These are phyloP conservation scores for Brachystomella parvula DNA, from an alignment of 1,140 invertebrate species.

Conservation along the genomic window DNA sequence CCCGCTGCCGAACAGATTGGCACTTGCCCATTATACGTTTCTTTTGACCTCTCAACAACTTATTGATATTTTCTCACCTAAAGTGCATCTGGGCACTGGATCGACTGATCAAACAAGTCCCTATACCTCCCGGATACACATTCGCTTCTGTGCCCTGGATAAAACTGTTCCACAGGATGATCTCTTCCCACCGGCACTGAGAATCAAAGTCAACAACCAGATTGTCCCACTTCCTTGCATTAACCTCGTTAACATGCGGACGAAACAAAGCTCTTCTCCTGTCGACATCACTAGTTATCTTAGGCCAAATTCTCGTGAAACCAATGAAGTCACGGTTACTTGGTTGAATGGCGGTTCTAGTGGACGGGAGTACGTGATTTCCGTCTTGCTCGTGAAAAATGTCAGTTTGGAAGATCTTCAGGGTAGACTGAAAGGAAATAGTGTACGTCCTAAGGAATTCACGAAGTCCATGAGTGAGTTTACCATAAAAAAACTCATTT, in stretches of 20 bases:
- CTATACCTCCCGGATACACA: slow-evolving; percentile 69
- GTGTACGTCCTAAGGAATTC: slow-evolving; percentile 76
- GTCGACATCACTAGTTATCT: slow-evolving; percentile 89
- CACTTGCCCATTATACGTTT: too few species aligned
- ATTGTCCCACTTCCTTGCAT: slow-evolving; percentile 85
- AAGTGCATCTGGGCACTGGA: slow-evolving; percentile 8
- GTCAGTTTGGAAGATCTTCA: slow-evolving; percentile 73
- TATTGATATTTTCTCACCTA: slow-evolving; percentile 39
- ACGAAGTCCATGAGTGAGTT: slow-evolving; percentile 79
- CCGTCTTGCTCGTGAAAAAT: slow-evolving; percentile 80
- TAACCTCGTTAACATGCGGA: slow-evolving; percentile 91
- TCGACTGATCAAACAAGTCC: slow-evolving; percentile 54
- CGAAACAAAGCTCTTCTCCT: slow-evolving; percentile 87
- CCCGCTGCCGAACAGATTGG: too few species aligned
- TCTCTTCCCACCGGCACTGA: slow-evolving; percentile 85
- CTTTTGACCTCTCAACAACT: slow-evolving; percentile 68
- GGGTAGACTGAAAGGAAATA: slow-evolving; percentile 72
- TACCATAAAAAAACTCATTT: slow-evolving; percentile 3
- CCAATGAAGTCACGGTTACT: slow-evolving; percentile 60
- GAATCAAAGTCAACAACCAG: slow-evolving; percentile 92
- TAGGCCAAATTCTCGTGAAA: slow-evolving; percentile 77
- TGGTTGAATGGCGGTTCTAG: too few species aligned
- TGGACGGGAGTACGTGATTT: slow-evolving; percentile 58
- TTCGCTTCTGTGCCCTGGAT: slow-evolving; percentile 85
- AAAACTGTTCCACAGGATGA: slow-evolving; percentile 87